A percentile compares a stretch with the other conserved stretches of the same genome.
These are phyloP conservation scores for Meloe dianella DNA, from an alignment of 2,888 invertebrate genomes.

Conservation along the genomic window DNA sequence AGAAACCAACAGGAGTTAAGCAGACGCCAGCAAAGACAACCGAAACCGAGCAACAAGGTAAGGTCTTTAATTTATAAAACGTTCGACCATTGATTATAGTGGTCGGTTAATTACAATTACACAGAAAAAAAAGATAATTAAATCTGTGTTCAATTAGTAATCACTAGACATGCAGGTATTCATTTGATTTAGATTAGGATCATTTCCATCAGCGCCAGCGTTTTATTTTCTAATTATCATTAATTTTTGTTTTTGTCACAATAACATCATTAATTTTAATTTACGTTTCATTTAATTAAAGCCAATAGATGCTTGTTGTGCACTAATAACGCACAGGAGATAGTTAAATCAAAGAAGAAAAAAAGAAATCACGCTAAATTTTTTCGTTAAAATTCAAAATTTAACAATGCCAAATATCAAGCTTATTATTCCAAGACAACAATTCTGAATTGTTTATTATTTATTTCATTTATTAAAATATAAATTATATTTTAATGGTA, in stretches of 20 bases:
- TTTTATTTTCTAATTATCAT: slow-evolving; percentile 32
- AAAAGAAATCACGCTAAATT: slow-evolving; percentile 4
- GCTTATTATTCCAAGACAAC: not conserved
- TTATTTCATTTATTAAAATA: not conserved
- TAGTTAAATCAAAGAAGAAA: not conserved
- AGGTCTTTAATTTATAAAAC: slow-evolving; percentile 32
- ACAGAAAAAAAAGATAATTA: not conserved
- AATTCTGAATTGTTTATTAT: not conserved
- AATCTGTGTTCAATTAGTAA: not conserved
- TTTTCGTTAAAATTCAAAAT: not conserved
- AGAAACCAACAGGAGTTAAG: slow-evolving; percentile 43
- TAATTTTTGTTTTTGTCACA: slow-evolving; percentile 34
- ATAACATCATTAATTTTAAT: slow-evolving; percentile 31
- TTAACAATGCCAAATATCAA: not conserved
- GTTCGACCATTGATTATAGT: not conserved
- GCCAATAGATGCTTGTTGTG: slow-evolving; percentile 58
- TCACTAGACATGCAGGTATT: slow-evolving; percentile 41
- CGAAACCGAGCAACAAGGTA: slow-evolving; percentile 56
- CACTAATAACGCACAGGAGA: slow-evolving; percentile 29
- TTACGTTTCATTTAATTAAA: slow-evolving; percentile 40
- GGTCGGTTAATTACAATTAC: too few relatives aligned
- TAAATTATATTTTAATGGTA: not conserved
- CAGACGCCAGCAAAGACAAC: slow-evolving; percentile 39
- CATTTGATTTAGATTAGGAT: slow-evolving; percentile 38
- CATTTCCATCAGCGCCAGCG: slow-evolving; percentile 41